These are phyloP conservation scores for Stenodera caucasica DNA, from an alignment of 2,888 invertebrate genomes.

Conservation along the genomic window DNA sequence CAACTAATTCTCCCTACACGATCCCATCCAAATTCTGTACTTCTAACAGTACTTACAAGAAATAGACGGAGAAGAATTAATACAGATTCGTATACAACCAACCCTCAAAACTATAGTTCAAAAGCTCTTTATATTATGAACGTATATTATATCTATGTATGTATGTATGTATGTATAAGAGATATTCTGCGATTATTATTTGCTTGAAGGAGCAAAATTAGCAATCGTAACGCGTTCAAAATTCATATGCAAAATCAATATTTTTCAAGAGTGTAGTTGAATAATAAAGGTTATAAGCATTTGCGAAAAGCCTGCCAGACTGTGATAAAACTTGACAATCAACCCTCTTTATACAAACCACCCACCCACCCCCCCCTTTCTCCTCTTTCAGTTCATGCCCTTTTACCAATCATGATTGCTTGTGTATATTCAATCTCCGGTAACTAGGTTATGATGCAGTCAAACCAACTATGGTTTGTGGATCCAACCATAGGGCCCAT, in stretches of 20 bases:
- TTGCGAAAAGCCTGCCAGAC: conserved; percentile 40
- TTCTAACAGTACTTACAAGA: background rate
- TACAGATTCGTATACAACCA: background rate
- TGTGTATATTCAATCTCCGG: conserved; percentile 50
- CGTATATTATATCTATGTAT: background rate
- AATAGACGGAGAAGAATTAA: conserved; percentile 9
- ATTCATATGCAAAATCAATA: conserved; percentile 52
- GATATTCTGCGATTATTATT: conserved; percentile 5
- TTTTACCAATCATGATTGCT: conserved; percentile 49
- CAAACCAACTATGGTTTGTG: conserved; percentile 7
- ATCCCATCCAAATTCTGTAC: background rate
- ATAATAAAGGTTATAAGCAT: conserved; percentile 45
- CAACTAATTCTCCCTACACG: background rate
- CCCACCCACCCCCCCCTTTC: too few relatives aligned
- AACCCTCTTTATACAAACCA: too few relatives aligned
- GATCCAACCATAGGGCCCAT: conserved; percentile 16
- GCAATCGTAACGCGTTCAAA: conserved; percentile 36
- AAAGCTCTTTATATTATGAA: background rate
- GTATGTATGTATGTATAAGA: background rate
- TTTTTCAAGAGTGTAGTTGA: conserved; percentile 46
- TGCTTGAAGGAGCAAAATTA: conserved; percentile 34
- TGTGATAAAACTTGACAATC: conserved; percentile 50
- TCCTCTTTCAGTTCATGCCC: too few relatives aligned
- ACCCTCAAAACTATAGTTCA: background rate
- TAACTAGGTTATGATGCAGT: conserved; percentile 46